Evolutionary conservation across 2,113 vertebrate genomes (phyloP).

Genomic region (Otocyon megalotis): DNA sequence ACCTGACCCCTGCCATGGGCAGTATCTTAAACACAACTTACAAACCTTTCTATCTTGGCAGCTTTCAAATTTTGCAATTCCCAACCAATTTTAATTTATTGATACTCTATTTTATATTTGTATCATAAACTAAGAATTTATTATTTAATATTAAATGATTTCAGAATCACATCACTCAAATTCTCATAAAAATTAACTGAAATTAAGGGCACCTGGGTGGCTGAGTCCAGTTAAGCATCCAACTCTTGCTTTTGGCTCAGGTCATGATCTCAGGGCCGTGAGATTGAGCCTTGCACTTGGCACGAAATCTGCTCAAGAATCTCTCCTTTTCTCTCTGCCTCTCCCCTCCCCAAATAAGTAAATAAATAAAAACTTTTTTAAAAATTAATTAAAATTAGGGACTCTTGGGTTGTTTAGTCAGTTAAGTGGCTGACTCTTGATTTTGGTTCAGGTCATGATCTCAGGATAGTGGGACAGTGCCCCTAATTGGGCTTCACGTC

Average conservation of each 20-base stretch:
- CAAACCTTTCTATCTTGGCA: neutral
- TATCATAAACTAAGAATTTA: neutral
- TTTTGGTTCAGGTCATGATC: too few relatives aligned
- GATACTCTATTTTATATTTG: neutral
- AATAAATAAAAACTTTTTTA: neutral
- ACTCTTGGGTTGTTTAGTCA: too few relatives aligned
- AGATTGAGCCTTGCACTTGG: neutral
- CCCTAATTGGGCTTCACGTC: too few relatives aligned
- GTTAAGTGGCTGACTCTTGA: too few relatives aligned
- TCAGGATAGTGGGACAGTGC: too few relatives aligned
- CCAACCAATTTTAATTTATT: neutral
- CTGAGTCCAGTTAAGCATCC: neutral
- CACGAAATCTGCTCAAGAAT: neutral
- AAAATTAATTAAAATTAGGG: neutral
- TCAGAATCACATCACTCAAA: constrained; percentile 19
- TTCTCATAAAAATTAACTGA: neutral
- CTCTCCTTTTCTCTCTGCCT: neutral
- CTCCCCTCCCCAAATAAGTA: neutral
- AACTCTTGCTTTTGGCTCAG: neutral
- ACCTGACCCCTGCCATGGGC: neutral
- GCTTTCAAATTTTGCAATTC: neutral
- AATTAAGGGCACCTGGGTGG: neutral
- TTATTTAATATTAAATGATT: constrained; percentile 37
- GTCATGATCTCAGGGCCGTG: neutral
- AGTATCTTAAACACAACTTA: neutral